Evolutionary conservation across 2,888 invertebrate species (phyloP), one percentile per base, ranked within the genome.

Genomic region (Leucophora obtusa): DNA sequence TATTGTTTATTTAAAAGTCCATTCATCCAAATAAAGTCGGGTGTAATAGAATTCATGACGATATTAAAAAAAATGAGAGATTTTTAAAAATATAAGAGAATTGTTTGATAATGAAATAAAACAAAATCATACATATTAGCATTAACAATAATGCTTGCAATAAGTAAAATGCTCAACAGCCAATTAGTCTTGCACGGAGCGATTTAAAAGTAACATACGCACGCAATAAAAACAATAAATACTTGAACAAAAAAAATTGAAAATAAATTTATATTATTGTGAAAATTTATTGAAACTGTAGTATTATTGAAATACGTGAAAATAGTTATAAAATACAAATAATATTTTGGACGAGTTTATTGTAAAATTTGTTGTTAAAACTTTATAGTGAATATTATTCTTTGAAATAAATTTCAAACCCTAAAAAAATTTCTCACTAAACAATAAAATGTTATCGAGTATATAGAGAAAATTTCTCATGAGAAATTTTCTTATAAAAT

Each of bases 401-500:
- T 53, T 53, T 38, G 11, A 17, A 17, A n/a, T 65, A 53, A 33
- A 38, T 35, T 38, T 38, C 11, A 14, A 65, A 35, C 3, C 11
- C 11, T 11, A 38, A 38, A 38, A 38, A 47, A 71, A 43, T 0
- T 11, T 21, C 14, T 28, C 5, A n/a, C n/a, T 28, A 7, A 4
- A 14, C 14, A 11, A n/a, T 47, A 66, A 66, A 68, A 78, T 72
- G 68, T 17, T 66, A 24, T 51, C 43, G 24, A 17, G 38, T 10
- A 21, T 62, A 24, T 56, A 62, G 24, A 51, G 51, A 38, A 76
- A 65, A 43, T 70, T 76, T 70, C 69, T 76, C 38, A 43, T 66
- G 51, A 54, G 73, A 73, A 79, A 73, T 73, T 69, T 70, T 70
- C 63, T 60, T 51, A 51, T n/a, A 35, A 72, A 76, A 72, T 54